These are phyloP conservation scores for Phortica magna DNA, from an alignment of 2,888 invertebrate species.

Conservation along the genomic window DNA sequence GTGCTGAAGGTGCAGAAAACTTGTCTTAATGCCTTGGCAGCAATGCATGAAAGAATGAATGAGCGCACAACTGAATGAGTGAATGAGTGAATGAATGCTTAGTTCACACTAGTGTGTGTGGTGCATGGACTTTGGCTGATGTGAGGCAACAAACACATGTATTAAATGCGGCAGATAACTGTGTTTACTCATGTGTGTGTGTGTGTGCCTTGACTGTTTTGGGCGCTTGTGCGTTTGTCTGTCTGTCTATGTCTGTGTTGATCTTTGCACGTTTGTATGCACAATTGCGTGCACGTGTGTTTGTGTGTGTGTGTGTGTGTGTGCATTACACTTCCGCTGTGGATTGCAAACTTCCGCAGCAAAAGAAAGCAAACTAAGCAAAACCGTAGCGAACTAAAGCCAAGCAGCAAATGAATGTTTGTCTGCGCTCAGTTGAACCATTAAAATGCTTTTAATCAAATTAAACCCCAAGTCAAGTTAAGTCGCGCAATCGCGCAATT, in stretches of 20 bases:
- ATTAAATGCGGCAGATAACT: constrained; percentile 56
- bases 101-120: constrained; percentile 26
- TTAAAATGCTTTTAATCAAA: constrained; percentile 72
- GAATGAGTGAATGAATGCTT: constrained; percentile 40
- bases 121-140: constrained; percentile 34
- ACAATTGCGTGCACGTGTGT: not conserved
- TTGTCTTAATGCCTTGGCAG: constrained; percentile 60
- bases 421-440: constrained; percentile 58
- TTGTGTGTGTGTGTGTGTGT: constrained; percentile 36
- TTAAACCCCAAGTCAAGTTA: constrained; percentile 44
- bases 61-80: not conserved
- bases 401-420: constrained; percentile 51
- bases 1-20: constrained; percentile 32
- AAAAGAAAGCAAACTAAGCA: constrained; percentile 3
- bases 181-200: constrained; percentile 38
- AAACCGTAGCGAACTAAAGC: constrained; percentile 21
- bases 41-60: constrained; percentile 53
- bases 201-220: constrained; percentile 18
- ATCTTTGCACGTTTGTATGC: not conserved
- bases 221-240: constrained; percentile 15
- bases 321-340: constrained; percentile 54
- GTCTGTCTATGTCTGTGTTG: constrained; percentile 37
- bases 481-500: constrained; percentile 14
- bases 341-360: constrained; percentile 58
- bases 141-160: constrained; percentile 62